phyloP scores from a whole-genome alignment of 2,888 invertebrate genomes.

The Eristalis arbustorum region DNA sequence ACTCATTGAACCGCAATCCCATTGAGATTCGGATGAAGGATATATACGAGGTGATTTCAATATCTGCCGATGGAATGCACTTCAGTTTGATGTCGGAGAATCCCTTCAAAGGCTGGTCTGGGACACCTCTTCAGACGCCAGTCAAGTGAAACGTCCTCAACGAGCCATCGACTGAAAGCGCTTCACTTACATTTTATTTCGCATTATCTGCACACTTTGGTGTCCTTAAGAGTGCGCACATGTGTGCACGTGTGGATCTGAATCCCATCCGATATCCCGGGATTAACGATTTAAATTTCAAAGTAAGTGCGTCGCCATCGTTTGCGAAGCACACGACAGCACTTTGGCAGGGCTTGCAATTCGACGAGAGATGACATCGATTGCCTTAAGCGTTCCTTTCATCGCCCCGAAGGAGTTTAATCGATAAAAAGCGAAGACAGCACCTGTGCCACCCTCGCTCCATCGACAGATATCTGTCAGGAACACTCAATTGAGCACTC shows the following conservation, averaged over 20 bases:
- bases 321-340: not conserved
- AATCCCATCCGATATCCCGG: not conserved
- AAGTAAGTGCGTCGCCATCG: not conserved
- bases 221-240: not conserved
- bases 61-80: not conserved
- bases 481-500: not conserved
- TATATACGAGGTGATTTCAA: not conserved
- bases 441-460: no score
- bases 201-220: not conserved
- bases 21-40: not conserved
- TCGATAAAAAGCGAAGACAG: not conserved
- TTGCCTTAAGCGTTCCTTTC: not conserved
- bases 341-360: not conserved
- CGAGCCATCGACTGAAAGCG: not conserved
- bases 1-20: not conserved
- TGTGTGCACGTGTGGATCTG: not conserved
- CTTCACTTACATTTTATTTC: not conserved
- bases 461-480: constrained; percentile 1
- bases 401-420: not conserved
- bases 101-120: not conserved
- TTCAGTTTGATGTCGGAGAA: not conserved
- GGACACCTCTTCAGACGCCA: not conserved
- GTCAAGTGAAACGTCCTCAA: not conserved
- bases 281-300: not conserved
- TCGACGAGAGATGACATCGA: not conserved